Evolutionary conservation across 2,797 vertebrate species (phyloP), one percentile per base, ranked within the genome.

Genomic region (Falco berigora): DNA sequence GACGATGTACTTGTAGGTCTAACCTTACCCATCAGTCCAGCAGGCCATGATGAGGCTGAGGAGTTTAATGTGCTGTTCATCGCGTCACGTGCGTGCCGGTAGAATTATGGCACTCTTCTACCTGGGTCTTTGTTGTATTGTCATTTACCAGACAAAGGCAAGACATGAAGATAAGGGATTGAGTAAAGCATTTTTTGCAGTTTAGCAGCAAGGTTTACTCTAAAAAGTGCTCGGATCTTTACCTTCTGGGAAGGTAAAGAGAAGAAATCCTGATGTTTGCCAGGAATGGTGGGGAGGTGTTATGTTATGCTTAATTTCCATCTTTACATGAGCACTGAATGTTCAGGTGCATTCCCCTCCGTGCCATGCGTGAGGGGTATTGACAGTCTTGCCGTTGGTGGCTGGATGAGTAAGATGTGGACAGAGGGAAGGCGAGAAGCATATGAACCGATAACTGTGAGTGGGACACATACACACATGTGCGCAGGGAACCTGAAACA

Each of bases 331-430:
- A 82, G 59, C 52, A 16, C 74, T 78, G 8, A 14, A 38, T 36
- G 24, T 46, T 53, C 55, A 20, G 6, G 25, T 9, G 15, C 34
- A 19, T 28, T 56, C 10, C 75, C 8, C 52, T 90, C 63, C 28
- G 21, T 5, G 4, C 18, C 36, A 3, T 22, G 13, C 2, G 0
- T 7, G 28, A 46, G 24, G 14, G 30, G 19, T 46, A 34, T 12
- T 50, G 47, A 25, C 59, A 6, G 30, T 28, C 32, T 71, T 82
- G 42, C 40, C 40, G 75, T 47, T 2, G 1, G 18, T 27, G 76
- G 16, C 71, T 79, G 42, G 34, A 5, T 53, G 38, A 42, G 30
- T 25, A 49, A 30, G 40, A 5, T 19, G 63, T 58, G 64, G 49
- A 23, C 47, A 58, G 52, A 61, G 68, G 28, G 56, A 87, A 53